Percentiles rank a stretch among this genome's conserved stretches.
Conservation (phyloP, 2,797 vertebrate genomes). For the Carcharodon carcharias region DNA sequence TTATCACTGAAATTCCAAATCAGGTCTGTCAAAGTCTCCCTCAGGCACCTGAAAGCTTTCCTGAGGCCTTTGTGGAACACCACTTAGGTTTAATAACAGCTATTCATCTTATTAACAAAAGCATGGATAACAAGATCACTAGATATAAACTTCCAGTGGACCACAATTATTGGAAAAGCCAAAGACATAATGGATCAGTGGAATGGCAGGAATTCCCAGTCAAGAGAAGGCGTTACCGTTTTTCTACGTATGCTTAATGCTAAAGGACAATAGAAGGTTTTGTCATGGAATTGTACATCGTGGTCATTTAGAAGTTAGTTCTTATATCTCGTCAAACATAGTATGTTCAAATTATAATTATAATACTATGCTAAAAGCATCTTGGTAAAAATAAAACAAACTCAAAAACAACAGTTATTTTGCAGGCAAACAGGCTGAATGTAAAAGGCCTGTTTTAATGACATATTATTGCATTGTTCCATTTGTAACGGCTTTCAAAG, state of each 20-base stretch:
- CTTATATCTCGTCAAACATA: neutral
- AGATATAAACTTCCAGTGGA: constrained; percentile 10
- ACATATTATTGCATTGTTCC: neutral
- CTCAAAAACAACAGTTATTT: neutral
- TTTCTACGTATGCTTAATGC: neutral
- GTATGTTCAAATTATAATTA: neutral
- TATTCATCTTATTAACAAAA: constrained; percentile 32
- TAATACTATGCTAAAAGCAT: neutral
- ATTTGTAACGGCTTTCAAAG: neutral
- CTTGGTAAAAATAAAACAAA: neutral
- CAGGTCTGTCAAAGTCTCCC: neutral
- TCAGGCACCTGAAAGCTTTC: constrained; percentile 10
- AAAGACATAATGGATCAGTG: constrained; percentile 1
- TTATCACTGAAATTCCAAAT: constrained; percentile 19
- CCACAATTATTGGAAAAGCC: constrained; percentile 1
- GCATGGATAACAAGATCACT: constrained; percentile 5
- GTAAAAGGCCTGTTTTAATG: neutral
- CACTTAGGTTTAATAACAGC: neutral
- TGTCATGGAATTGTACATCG: neutral
- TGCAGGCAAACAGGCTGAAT: neutral
- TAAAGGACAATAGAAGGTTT: neutral
- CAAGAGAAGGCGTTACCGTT: neutral
- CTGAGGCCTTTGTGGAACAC: neutral
- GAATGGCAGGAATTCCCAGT: constrained; percentile 29
- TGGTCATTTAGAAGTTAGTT: neutral